Evolutionary conservation across 2,797 vertebrate genomes (phyloP), one percentile per base, ranked within the genome.

Genomic region (Pantherophis alleghaniensis): DNA sequence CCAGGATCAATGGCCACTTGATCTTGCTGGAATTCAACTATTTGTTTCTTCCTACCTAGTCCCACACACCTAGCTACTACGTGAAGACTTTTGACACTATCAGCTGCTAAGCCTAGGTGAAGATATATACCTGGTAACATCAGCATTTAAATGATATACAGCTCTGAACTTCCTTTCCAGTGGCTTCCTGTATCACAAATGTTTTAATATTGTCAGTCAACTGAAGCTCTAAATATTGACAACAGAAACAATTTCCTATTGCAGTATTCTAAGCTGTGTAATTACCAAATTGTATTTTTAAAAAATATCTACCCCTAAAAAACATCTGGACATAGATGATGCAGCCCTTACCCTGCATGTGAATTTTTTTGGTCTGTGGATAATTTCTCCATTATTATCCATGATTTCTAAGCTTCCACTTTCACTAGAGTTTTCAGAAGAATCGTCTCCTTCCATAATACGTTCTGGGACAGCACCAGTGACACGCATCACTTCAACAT

Each of bases 351-450:
- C 99, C 98, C 99, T 98, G 98, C 99, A 99, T 5, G 98, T 99
- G 93, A 99, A 98, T 74, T 99, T 99, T 96, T 98, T 99, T 5
- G 98, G 97, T 95, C 99, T 98, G 92, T 99, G 98, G 94, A 99
- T 98, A 42, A 99, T 97, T 96, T 99, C 99, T 74, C 99, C 99
- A 0, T 98, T 99, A 97, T 97, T 98, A 96, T 99, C 99, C 96
- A 97, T 98, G 59, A 99, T 98, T 95, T 99, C 99, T 3, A 98
- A 98, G 93, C 98, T 99, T 95, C 99, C 98, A 55, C 99, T 99
- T 96, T 99, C 99, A n/a, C 99, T 99, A 91, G 99, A 99, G 97
- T 99, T 99, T 97, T 99, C 99, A 0, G 99, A 99, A 0, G 99
- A 99, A 97, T 99, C 99, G 1, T 99, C 99, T 90, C 98, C 98